Percentiles rank a stretch among this genome's conserved stretches.
Evolutionary conservation across 1,140 invertebrate species (phyloP).

Genomic region (Amphibalanus amphitrite): DNA sequence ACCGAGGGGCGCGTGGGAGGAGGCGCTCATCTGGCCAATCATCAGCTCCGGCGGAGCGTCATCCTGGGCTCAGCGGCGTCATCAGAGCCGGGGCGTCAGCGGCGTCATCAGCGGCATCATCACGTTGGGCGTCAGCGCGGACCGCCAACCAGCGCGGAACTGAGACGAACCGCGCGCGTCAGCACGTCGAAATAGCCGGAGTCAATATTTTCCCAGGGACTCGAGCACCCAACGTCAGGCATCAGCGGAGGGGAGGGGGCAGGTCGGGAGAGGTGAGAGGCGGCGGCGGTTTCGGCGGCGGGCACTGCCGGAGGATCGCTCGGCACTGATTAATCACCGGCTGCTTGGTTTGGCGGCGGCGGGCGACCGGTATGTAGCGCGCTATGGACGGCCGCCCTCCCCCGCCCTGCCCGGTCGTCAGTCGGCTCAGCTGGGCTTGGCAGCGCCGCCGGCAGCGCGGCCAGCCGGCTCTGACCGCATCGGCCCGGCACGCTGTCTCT

Average conservation of each 20-base stretch:
- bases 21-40: too few relatives aligned
- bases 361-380: neutral
- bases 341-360: neutral
- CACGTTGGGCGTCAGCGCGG: neutral
- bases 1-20: too few relatives aligned
- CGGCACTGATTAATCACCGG: neutral
- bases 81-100: too few relatives aligned
- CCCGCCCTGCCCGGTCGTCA: too few relatives aligned
- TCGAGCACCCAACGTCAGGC: too few relatives aligned
- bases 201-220: neutral
- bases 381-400: neutral
- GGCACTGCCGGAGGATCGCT: neutral
- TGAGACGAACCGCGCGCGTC: neutral
- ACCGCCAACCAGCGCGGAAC: neutral
- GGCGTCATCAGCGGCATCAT: too few relatives aligned
- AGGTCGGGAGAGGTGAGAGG: too few relatives aligned
- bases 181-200: neutral
- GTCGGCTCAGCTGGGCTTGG: neutral
- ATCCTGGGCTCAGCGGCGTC: too few relatives aligned
- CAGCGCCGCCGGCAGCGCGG: neutral
- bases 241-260: too few relatives aligned
- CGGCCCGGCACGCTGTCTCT: neutral
- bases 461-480: too few relatives aligned
- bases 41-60: too few relatives aligned
- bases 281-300: too few relatives aligned